These are phyloP conservation scores for Drosophila truncata DNA, from an alignment of 1,140 invertebrate species.

Conservation along the genomic window DNA sequence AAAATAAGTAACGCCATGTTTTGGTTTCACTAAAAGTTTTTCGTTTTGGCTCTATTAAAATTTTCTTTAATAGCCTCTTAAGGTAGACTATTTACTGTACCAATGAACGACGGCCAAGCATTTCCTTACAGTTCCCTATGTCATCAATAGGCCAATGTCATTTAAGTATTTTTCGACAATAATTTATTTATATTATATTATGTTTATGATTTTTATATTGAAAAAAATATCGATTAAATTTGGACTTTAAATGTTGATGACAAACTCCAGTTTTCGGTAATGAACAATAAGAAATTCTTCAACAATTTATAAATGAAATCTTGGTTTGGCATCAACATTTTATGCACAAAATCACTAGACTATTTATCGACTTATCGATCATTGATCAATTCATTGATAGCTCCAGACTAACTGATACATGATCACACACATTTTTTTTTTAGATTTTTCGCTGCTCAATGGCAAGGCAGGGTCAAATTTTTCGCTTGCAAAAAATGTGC, in stretches of 20 bases:
- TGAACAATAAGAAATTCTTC: not conserved
- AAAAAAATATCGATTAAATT: no score
- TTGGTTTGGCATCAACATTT: not conserved
- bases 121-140: not conserved
- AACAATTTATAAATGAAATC: not conserved
- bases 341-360: not conserved
- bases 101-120: no score
- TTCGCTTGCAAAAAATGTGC: not conserved
- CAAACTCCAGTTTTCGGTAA: not conserved
- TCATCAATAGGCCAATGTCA: not conserved
- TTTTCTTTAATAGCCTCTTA: not conserved
- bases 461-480: not conserved
- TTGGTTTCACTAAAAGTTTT: not conserved
- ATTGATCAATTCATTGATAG: not conserved
- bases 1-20: not conserved
- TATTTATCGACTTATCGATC: not conserved
- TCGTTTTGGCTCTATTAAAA: not conserved
- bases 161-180: no score
- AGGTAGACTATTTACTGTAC: no score
- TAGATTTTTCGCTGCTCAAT: no score
- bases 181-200: no score
- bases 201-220: no score
- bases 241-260: not conserved
- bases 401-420: not conserved
- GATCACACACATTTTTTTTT: no score